These are phyloP conservation scores for Hyppa rectilinea DNA, from an alignment of 2,888 invertebrate genomes.

Conservation along the genomic window DNA sequence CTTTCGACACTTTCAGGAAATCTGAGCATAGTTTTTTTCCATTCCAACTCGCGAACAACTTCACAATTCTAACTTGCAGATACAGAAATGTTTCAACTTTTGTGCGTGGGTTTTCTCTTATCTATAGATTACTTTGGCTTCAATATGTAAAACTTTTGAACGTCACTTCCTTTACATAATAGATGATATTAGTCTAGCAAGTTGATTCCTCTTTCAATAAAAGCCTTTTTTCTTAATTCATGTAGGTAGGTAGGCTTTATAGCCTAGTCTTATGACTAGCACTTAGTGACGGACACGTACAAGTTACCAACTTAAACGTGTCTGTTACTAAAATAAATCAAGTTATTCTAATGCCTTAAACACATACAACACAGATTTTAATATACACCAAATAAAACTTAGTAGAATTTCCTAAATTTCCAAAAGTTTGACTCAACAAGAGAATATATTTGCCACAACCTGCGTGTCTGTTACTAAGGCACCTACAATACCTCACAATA, in stretches of 20 bases:
- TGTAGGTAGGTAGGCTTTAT: neutral
- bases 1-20: constrained; percentile 83
- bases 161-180: constrained; percentile 6
- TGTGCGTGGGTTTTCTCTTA: constrained; percentile 27
- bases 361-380: neutral
- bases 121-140: constrained; percentile 20
- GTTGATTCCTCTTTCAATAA: neutral
- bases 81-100: constrained; percentile 23
- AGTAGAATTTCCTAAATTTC: neutral
- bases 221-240: neutral
- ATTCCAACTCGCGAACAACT: constrained; percentile 67
- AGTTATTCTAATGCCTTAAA: neutral
- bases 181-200: neutral
- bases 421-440: constrained; percentile 5
- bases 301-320: neutral
- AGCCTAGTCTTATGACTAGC: too few species aligned
- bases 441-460: neutral
- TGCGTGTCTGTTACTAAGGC: constrained; percentile 19
- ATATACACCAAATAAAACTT: neutral
- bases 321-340: neutral
- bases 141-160: constrained; percentile 23
- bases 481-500: constrained; percentile 52
- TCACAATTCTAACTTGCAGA: constrained; percentile 57
- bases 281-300: too few species aligned
- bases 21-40: constrained; percentile 73